These are phyloP conservation scores for Rhamnusium bicolor DNA, from an alignment of 2,888 invertebrate species.

Conservation along the genomic window DNA sequence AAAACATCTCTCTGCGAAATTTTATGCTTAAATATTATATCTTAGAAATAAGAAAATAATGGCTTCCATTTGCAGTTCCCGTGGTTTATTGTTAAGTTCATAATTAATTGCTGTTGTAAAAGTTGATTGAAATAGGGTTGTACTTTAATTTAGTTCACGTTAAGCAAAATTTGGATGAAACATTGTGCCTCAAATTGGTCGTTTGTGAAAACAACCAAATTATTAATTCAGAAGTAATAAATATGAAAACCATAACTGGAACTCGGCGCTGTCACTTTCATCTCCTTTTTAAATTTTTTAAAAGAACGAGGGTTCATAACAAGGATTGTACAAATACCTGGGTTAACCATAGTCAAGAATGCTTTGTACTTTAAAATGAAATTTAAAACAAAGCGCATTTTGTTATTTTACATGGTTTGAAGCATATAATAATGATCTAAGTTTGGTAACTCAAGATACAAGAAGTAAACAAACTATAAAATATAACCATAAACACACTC, in stretches of 20 bases:
- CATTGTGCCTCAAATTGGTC: constrained; percentile 19
- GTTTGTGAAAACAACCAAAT: constrained; percentile 17
- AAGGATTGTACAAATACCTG: constrained; percentile 21
- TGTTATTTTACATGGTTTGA: no score
- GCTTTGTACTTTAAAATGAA: neutral
- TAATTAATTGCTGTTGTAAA: constrained; percentile 13
- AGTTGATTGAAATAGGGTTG: constrained; percentile 9
- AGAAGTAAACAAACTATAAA: no score
- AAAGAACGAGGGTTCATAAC: neutral
- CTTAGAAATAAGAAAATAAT: constrained; percentile 11
- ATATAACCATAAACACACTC: no score
- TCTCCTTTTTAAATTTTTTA: constrained; percentile 18
- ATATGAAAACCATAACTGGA: constrained; percentile 14
- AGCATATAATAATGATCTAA: no score
- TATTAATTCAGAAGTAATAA: constrained; percentile 29
- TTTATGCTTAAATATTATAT: constrained; percentile 8
- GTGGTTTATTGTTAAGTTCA: constrained; percentile 5
- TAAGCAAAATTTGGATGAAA: constrained; percentile 4
- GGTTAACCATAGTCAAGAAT: neutral
- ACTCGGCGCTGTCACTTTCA: constrained; percentile 6
- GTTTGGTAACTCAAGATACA: no score
- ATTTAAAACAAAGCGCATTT: no score
- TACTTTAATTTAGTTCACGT: constrained; percentile 20
- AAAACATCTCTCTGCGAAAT: neutral
- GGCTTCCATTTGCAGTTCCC: constrained; percentile 12